Evolutionary conservation across 1,140 invertebrate species (phyloP).

Genomic region (Oryzaephilus surinamensis): DNA sequence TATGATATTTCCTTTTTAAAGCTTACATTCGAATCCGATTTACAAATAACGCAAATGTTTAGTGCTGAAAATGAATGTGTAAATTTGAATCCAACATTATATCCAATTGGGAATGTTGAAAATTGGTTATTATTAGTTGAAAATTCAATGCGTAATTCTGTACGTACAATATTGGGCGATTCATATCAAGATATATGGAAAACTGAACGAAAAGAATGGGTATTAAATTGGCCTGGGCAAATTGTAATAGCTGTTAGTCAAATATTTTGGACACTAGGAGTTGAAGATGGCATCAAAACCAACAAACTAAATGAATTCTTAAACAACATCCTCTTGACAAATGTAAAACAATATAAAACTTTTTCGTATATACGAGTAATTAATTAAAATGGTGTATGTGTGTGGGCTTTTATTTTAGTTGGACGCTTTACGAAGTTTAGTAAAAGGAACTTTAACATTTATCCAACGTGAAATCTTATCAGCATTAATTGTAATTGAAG

Average conservation of each 20-base stretch:
- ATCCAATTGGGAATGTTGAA: slow-evolving; percentile 64
- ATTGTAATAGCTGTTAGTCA: slow-evolving; percentile 59
- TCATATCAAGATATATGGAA: slow-evolving; percentile 40
- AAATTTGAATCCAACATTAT: slow-evolving; percentile 46
- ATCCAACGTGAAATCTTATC: slow-evolving; percentile 52
- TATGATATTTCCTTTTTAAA: slow-evolving; percentile 22
- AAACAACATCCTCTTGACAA: slow-evolving; percentile 35
- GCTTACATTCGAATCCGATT: slow-evolving; percentile 56
- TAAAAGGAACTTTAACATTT: slow-evolving; percentile 53
- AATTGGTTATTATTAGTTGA: slow-evolving; percentile 65
- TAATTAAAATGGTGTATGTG: not conserved
- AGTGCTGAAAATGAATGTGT: slow-evolving; percentile 69
- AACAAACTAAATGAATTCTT: slow-evolving; percentile 40
- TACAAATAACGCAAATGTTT: slow-evolving; percentile 65
- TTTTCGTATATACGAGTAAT: too few relatives aligned
- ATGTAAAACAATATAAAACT: too few relatives aligned
- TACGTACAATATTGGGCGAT: slow-evolving; percentile 43
- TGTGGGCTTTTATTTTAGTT: slow-evolving; percentile 35
- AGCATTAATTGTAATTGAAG: slow-evolving; percentile 59
- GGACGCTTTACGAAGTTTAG: slow-evolving; percentile 52
- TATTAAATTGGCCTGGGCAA: slow-evolving; percentile 65
- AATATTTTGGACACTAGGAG: slow-evolving; percentile 50
- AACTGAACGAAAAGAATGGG: slow-evolving; percentile 51
- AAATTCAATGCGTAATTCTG: slow-evolving; percentile 52
- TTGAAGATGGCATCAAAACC: slow-evolving; percentile 43